Evolutionary conservation across 1,140 invertebrate species (phyloP), one percentile per base, ranked within the genome.

Genomic region (Thaumetopoea pityocampa): DNA sequence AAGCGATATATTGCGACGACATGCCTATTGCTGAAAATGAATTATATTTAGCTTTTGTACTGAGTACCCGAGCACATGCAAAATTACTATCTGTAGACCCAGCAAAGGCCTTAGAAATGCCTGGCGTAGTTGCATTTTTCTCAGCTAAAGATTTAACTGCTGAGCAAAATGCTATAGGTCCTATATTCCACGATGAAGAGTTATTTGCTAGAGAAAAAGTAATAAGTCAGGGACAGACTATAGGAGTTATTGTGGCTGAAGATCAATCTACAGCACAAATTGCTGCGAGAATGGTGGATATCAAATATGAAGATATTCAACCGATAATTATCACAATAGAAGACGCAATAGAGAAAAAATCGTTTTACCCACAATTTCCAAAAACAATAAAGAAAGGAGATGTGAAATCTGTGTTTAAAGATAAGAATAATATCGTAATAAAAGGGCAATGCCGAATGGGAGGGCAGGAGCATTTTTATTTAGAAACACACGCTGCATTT

Each of bases 401-500:
- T 74, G 68, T 91, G 1, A 87, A 89, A 3, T 63, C 85, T 46
- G 91, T 86, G 0, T 92, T 97, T 46, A 63, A 85, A 16, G 74
- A 89, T 42, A 88, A 91, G 5, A 89, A 93, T 22, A 87, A 92
- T 71, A 76, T 92, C 10, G 56, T 94, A 10, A 58, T 95, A 10
- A 90, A 93, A 84, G 93, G 94, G n/a, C 90, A 94, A 67, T 88
- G 94, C 35, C 88, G 91, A 28, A 92, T 96, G 59, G 96, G 96
- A 19, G 96, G 96, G 0, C 97, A 99, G 77, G 96, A 98, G 76
- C 98, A 99, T 74, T 99, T 99, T 80, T 99, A 99, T 81, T 85
- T 99, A 44, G 85, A 86, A 81, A 98, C 97, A 0, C 90, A 98
- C 41, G 89, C 88, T 6, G 68, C 89, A 17, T 84, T 96, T 28